Evolutionary conservation across 2,888 invertebrate species (phyloP).

Genomic region (Ophion ventricosus): DNA sequence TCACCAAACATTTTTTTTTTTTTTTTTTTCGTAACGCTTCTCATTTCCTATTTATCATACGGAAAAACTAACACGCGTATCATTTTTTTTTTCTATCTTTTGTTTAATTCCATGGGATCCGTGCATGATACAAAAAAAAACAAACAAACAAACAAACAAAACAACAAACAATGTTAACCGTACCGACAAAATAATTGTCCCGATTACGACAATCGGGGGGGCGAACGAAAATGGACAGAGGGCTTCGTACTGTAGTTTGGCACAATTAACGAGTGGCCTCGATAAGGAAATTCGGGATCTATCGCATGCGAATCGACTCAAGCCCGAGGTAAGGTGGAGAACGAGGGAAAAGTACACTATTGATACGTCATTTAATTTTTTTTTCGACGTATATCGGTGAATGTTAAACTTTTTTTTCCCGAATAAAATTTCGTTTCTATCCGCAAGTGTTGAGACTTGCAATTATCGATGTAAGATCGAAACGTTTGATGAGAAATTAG

Average conservation of each 20-base stretch:
- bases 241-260: conserved; percentile 82
- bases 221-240: conserved; percentile 73
- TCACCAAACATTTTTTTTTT: conserved; percentile 33
- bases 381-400: neutral
- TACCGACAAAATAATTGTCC: conserved; percentile 63
- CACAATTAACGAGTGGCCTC: conserved; percentile 79
- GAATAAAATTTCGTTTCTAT: neutral
- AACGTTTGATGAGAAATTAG: conserved; percentile 11
- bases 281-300: conserved; percentile 71
- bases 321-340: conserved; percentile 76
- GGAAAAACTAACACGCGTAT: conserved; percentile 73
- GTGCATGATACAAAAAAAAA: conserved; percentile 75
- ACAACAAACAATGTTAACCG: conserved; percentile 57
- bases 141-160: conserved; percentile 59
- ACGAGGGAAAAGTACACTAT: conserved; percentile 23
- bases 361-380: neutral
- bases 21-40: conserved; percentile 59
- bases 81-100: conserved; percentile 73
- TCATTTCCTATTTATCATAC: conserved; percentile 28
- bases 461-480: conserved; percentile 22
- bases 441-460: conserved; percentile 14
- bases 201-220: conserved; percentile 57
- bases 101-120: conserved; percentile 71
- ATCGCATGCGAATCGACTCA: conserved; percentile 65
- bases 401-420: too few species aligned